Conservation (phyloP, 2,888 invertebrate genomes). For the Seladonia tumulorum region DNA sequence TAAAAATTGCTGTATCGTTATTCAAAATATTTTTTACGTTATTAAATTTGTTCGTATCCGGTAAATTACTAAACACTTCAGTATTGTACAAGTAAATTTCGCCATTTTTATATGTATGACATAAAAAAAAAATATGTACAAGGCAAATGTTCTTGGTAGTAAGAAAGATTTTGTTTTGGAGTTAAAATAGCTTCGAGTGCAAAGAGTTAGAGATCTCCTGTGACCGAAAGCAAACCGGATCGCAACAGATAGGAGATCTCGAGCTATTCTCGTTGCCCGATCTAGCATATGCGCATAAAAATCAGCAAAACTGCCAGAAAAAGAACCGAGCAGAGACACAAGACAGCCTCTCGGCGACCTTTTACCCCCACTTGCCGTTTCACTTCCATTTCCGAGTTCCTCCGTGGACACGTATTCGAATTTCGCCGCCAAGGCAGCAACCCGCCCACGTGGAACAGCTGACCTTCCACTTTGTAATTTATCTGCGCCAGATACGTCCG, state of each 20-base stretch:
- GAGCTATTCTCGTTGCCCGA: not conserved
- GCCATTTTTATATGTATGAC: no score
- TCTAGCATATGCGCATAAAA: not conserved
- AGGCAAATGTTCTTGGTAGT: no score
- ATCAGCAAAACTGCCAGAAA: not conserved
- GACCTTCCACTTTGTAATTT: constrained; percentile 65
- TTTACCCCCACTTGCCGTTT: constrained; percentile 46
- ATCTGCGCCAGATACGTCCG: constrained; percentile 67
- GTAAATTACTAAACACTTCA: no score
- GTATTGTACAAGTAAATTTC: no score
- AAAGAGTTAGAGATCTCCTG: no score
- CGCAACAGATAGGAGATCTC: not conserved
- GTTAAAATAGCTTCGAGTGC: no score
- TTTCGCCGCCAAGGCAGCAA: constrained; percentile 55
- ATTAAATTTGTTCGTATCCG: no score
- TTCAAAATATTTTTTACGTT: no score
- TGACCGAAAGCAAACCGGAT: not conserved
- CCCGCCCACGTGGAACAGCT: constrained; percentile 61
- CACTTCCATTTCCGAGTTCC: constrained; percentile 17
- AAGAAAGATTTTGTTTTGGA: no score
- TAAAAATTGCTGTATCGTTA: no score
- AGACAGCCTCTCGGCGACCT: constrained; percentile 24
- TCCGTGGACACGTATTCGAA: constrained; percentile 54
- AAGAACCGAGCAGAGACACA: not conserved
- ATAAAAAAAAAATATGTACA: no score